Percentiles rank a stretch among this genome's conserved stretches.
These are phyloP conservation scores for Lichenostomus cassidix DNA, from an alignment of 2,113 vertebrate genomes.

Conservation along the genomic window DNA sequence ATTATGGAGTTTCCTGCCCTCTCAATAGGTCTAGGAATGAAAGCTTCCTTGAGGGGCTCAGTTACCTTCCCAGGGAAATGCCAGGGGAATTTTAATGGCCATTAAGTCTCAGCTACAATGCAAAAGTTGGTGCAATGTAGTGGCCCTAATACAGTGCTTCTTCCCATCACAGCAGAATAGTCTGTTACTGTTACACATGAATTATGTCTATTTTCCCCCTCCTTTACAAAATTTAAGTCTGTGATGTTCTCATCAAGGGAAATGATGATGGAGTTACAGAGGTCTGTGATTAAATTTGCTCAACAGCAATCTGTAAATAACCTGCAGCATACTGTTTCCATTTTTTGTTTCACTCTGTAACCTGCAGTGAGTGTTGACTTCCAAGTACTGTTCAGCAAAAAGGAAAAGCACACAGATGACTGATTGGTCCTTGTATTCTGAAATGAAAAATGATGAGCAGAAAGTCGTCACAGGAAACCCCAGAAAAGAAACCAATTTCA, in stretches of 20 bases:
- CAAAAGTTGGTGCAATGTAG: constrained; percentile 66
- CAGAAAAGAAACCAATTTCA: background rate
- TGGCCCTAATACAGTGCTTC: constrained; percentile 53
- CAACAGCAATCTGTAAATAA: constrained; percentile 72
- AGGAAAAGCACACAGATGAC: background rate
- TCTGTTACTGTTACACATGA: constrained; percentile 65
- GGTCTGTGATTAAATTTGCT: constrained; percentile 75
- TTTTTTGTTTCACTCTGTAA: constrained; percentile 62
- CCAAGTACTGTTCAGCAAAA: constrained; percentile 35
- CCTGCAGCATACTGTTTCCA: constrained; percentile 58
- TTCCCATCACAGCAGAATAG: constrained; percentile 69
- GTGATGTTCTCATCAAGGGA: constrained; percentile 73
- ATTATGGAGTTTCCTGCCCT: background rate
- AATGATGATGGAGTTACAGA: constrained; percentile 72
- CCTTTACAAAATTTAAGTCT: constrained; percentile 74
- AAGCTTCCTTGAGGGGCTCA: constrained; percentile 15
- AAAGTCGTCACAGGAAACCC: constrained; percentile 30
- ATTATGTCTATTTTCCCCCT: constrained; percentile 58
- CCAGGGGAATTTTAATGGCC: constrained; percentile 63
- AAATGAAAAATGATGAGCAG: constrained; percentile 37
- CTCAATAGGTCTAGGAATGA: constrained; percentile 25
- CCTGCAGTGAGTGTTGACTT: constrained; percentile 57
- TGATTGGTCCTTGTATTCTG: constrained; percentile 3
- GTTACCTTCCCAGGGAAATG: constrained; percentile 37
- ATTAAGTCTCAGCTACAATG: constrained; percentile 44